Conservation (phyloP, 2,888 invertebrate genomes). For the Agonopterix heracliana region DNA sequence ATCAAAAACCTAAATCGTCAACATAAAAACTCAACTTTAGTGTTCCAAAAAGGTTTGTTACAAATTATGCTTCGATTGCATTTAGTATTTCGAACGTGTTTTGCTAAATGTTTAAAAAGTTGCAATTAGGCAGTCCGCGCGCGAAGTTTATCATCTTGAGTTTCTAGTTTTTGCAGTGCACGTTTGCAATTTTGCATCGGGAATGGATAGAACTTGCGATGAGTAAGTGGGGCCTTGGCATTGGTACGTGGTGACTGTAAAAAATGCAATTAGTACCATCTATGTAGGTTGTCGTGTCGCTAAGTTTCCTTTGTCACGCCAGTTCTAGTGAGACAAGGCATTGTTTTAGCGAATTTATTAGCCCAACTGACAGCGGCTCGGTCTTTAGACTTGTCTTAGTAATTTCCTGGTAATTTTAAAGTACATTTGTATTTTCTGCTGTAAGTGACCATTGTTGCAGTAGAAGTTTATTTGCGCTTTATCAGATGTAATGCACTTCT, state of each 20-base stretch:
- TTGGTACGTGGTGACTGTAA: conserved; percentile 62
- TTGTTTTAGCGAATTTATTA: conserved; percentile 67
- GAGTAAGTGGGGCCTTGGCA: conserved; percentile 72
- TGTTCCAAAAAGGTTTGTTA: conserved; percentile 52
- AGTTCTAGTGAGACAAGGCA: conserved; percentile 49
- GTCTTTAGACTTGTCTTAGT: conserved; percentile 17
- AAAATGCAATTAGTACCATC: conserved; percentile 66
- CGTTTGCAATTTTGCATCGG: conserved; percentile 57
- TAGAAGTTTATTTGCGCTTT: neutral
- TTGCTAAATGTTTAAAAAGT: conserved; percentile 24
- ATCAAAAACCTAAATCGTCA: conserved; percentile 30
- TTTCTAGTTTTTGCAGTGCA: conserved; percentile 45
- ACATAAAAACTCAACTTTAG: conserved; percentile 15
- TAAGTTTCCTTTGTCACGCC: conserved; percentile 69
- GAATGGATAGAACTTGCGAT: conserved; percentile 62
- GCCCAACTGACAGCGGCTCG: conserved; percentile 38
- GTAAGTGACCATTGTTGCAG: neutral
- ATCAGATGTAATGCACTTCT: too few species aligned
- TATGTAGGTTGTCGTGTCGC: conserved; percentile 48
- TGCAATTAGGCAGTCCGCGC: conserved; percentile 34
- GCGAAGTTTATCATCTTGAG: conserved; percentile 49
- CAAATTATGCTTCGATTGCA: conserved; percentile 40
- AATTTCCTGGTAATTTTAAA: conserved; percentile 33
- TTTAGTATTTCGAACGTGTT: conserved; percentile 19
- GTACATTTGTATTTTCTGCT: conserved; percentile 4